phyloP scores from a whole-genome alignment of 2,888 invertebrate genomes.

The Trypoxylon attenuatum region DNA sequence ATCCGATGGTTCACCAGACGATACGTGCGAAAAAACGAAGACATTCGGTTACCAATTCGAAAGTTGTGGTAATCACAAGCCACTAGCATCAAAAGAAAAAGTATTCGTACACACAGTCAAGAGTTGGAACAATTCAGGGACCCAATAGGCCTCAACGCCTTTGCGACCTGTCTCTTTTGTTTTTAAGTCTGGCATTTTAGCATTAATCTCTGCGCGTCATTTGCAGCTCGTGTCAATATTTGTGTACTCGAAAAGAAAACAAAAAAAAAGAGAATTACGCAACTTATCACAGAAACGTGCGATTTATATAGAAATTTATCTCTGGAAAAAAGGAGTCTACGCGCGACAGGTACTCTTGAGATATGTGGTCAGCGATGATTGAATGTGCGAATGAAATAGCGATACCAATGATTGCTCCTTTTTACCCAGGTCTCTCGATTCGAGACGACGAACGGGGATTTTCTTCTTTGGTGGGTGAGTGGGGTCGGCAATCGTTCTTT shows the following conservation, averaged over 20 bases:
- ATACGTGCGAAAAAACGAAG: conserved; percentile 68
- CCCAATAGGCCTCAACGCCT: too few relatives aligned
- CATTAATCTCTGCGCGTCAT: too few relatives aligned
- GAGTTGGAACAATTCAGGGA: neutral
- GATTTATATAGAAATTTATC: conserved; percentile 34
- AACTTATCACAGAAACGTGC: conserved; percentile 53
- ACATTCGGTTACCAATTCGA: conserved; percentile 53
- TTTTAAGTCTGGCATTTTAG: too few relatives aligned
- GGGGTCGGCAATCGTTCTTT: neutral
- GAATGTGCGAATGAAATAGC: conserved; percentile 5
- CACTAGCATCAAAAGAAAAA: conserved; percentile 37
- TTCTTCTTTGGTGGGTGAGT: too few relatives aligned
- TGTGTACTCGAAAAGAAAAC: too few relatives aligned
- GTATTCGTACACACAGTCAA: conserved; percentile 55
- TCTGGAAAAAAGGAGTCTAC: conserved; percentile 29
- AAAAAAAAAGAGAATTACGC: neutral
- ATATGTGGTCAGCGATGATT: conserved; percentile 24
- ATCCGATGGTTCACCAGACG: conserved; percentile 46
- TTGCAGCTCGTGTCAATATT: too few relatives aligned
- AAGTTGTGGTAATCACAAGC: neutral
- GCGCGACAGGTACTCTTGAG: conserved; percentile 35
- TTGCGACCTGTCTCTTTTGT: too few relatives aligned
- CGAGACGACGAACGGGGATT: too few relatives aligned
- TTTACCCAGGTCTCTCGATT: too few relatives aligned
- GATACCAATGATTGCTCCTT: conserved; percentile 6